Percentiles rank a stretch among this genome's conserved stretches.
Evolutionary conservation across 2,797 vertebrate species (phyloP).

Genomic region (Momotus momota): DNA sequence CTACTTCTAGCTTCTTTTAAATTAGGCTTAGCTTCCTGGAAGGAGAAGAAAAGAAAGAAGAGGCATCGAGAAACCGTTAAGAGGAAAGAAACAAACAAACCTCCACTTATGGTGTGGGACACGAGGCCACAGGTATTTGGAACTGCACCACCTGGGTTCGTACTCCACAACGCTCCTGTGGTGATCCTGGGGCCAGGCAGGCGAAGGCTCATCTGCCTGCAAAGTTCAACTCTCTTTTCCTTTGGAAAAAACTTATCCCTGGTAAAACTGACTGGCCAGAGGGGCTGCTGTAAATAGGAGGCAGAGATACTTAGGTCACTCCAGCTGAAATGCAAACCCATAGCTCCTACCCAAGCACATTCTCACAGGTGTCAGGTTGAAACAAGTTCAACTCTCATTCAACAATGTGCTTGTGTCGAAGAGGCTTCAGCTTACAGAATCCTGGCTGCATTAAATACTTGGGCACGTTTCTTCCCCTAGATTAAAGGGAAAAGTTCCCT

Average conservation of each 20-base stretch:
- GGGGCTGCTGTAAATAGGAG: neutral
- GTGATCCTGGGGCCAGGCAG: neutral
- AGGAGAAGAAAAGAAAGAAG: neutral
- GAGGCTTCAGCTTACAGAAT: neutral
- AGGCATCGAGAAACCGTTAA: neutral
- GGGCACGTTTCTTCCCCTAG: neutral
- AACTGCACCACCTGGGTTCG: neutral
- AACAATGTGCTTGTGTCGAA: neutral
- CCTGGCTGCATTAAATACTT: neutral
- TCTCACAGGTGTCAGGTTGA: neutral
- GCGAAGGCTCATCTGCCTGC: neutral
- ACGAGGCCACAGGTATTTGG: neutral
- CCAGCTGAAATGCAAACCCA: neutral
- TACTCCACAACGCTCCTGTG: neutral
- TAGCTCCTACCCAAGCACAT: neutral
- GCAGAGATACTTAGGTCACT: neutral
- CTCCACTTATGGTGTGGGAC: neutral
- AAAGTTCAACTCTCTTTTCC: neutral
- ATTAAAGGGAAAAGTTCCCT: neutral
- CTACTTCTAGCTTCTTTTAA: neutral
- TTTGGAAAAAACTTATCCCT: neutral
- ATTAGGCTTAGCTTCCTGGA: neutral
- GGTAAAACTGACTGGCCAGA: neutral
- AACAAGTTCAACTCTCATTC: neutral
- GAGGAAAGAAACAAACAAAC: neutral